Conservation (phyloP, 2,797 vertebrate species). For the Notamacropus eugenii region DNA sequence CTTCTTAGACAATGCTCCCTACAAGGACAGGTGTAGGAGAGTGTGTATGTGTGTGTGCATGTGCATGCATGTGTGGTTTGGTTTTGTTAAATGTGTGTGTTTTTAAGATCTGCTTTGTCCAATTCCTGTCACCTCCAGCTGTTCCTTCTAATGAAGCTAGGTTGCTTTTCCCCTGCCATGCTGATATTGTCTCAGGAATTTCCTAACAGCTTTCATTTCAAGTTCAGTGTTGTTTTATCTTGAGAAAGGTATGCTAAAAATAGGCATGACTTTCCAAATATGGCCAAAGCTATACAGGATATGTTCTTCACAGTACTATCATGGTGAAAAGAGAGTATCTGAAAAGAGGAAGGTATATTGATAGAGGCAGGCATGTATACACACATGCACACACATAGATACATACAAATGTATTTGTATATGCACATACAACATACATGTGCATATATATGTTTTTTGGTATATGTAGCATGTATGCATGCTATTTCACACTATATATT, state of each 20-base stretch:
- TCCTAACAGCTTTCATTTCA: not conserved
- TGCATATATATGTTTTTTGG: too few relatives aligned
- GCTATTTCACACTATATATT: not conserved
- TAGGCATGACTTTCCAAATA: not conserved
- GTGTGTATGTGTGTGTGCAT: not conserved
- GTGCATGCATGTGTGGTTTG: not conserved
- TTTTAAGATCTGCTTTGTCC: not conserved
- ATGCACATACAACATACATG: too few relatives aligned
- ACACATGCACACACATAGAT: too few relatives aligned
- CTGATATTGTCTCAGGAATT: not conserved
- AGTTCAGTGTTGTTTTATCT: not conserved
- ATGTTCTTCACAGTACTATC: not conserved
- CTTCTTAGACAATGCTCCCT: not conserved
- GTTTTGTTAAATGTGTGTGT: not conserved
- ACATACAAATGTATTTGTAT: not conserved
- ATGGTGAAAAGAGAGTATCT: not conserved
- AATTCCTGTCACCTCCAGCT: not conserved
- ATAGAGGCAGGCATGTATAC: not conserved
- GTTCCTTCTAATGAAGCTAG: conserved; percentile 16
- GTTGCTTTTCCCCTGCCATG: conserved; percentile 3
- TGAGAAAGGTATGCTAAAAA: not conserved
- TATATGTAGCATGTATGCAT: not conserved
- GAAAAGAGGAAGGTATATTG: not conserved
- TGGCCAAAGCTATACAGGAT: not conserved
- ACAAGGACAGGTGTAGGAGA: not conserved